Evolutionary conservation across 1,140 invertebrate genomes (phyloP).

Genomic region (Rhyacophila brunnea): DNA sequence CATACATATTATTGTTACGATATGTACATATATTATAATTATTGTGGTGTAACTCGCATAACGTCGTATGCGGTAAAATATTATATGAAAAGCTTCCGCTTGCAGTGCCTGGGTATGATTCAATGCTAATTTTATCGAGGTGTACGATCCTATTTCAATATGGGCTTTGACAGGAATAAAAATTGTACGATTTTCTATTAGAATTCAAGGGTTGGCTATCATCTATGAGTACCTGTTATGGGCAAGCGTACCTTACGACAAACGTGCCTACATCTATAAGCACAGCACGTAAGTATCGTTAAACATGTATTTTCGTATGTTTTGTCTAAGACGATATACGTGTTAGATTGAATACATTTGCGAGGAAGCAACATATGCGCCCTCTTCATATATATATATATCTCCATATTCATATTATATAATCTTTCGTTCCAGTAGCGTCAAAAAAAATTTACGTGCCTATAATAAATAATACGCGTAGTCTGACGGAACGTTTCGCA

Average conservation of each 20-base stretch:
- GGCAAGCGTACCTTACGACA: conserved; percentile 17
- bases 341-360: conserved; percentile 35
- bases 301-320: conserved; percentile 34
- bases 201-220: not conserved
- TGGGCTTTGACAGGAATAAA: conserved; percentile 26
- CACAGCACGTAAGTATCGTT: conserved; percentile 29
- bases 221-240: not conserved
- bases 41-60: too few species aligned
- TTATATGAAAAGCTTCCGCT: too few species aligned
- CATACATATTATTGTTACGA: too few species aligned
- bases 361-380: conserved; percentile 32
- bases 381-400: conserved; percentile 8
- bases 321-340: conserved; percentile 30
- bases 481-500: conserved; percentile 13
- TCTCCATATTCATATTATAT: conserved; percentile 24
- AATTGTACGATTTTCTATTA: conserved; percentile 28
- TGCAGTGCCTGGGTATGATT: too few species aligned
- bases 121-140: conserved; percentile 8
- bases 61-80: too few species aligned
- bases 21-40: too few species aligned
- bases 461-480: conserved; percentile 33
- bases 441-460: conserved; percentile 32
- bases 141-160: conserved; percentile 1
- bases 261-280: conserved; percentile 23
- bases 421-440: conserved; percentile 22